Conservation (phyloP, 2,797 vertebrate genomes). For the Poeciliopsis infans region DNA sequence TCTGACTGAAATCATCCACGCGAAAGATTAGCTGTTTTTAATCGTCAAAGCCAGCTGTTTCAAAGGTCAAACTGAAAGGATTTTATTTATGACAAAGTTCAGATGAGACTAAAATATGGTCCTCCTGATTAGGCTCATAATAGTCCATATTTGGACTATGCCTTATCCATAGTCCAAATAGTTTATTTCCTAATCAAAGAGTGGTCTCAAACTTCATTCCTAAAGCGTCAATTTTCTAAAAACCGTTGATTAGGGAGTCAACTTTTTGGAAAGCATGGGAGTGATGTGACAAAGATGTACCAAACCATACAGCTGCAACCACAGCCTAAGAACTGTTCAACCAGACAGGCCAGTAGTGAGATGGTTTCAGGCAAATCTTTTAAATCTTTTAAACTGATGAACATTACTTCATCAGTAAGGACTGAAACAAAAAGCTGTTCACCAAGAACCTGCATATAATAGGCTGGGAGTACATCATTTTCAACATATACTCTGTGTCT, state of each 20-base stretch:
- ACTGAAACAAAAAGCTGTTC: not conserved
- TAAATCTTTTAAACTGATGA: not conserved
- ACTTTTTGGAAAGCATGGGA: too few relatives aligned
- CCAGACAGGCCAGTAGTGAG: too few relatives aligned
- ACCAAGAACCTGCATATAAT: not conserved
- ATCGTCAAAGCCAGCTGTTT: slow-evolving; percentile 37
- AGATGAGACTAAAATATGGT: slow-evolving; percentile 55
- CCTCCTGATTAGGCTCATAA: slow-evolving; percentile 61
- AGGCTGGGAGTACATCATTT: not conserved
- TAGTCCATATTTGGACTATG: not conserved
- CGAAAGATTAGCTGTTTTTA: slow-evolving; percentile 41
- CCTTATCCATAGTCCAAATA: slow-evolving; percentile 63
- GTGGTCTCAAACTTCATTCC: too few relatives aligned
- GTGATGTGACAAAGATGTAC: too few relatives aligned
- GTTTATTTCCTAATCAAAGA: slow-evolving; percentile 28
- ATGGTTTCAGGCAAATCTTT: too few relatives aligned
- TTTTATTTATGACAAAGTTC: slow-evolving; percentile 68
- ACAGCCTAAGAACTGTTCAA: too few relatives aligned
- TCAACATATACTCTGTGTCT: not conserved
- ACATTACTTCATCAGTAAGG: not conserved
- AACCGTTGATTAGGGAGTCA: too few relatives aligned
- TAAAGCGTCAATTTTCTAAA: too few relatives aligned
- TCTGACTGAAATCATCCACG: slow-evolving; percentile 54
- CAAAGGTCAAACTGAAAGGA: slow-evolving; percentile 68
- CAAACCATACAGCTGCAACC: too few relatives aligned